These are phyloP conservation scores for Trogon surrucura DNA, from an alignment of 2,113 vertebrate genomes.

Conservation along the genomic window DNA sequence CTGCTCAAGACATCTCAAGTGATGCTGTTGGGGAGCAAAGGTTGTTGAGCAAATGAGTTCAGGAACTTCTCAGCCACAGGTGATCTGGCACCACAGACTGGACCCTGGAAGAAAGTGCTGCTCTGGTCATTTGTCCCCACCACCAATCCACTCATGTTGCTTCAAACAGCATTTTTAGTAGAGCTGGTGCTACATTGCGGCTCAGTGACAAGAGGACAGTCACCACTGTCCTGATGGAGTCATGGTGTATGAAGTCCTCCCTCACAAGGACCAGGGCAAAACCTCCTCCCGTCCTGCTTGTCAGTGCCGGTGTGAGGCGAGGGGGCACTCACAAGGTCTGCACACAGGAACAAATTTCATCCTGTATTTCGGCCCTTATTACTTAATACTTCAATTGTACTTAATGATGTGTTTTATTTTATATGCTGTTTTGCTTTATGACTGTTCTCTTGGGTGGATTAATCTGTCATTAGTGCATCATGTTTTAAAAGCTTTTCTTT, in stretches of 20 bases:
- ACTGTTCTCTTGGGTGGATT: conserved; percentile 55
- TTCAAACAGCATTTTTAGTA: background rate
- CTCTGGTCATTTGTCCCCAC: background rate
- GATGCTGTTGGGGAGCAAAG: background rate
- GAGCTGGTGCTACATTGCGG: background rate
- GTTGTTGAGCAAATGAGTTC: background rate
- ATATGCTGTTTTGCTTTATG: conserved; percentile 2
- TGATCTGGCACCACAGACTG: background rate
- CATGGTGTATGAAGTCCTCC: background rate
- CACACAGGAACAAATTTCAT: background rate
- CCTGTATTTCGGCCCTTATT: background rate
- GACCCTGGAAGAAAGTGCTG: background rate
- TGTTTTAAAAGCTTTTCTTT: conserved; percentile 45
- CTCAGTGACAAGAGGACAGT: background rate
- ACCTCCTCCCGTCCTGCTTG: background rate
- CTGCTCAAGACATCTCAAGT: accelerated
- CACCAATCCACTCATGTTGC: background rate
- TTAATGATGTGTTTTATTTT: conserved; percentile 51
- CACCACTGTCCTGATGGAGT: accelerated
- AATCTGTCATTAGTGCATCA: conserved; percentile 50
- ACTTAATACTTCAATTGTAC: conserved; percentile 63
- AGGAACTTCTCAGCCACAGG: background rate
- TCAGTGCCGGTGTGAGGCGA: accelerated
- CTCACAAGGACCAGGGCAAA: background rate
- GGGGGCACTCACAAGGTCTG: background rate